These are phyloP conservation scores for Drosophila emarginata DNA, from an alignment of 2,888 invertebrate genomes.

Conservation along the genomic window DNA sequence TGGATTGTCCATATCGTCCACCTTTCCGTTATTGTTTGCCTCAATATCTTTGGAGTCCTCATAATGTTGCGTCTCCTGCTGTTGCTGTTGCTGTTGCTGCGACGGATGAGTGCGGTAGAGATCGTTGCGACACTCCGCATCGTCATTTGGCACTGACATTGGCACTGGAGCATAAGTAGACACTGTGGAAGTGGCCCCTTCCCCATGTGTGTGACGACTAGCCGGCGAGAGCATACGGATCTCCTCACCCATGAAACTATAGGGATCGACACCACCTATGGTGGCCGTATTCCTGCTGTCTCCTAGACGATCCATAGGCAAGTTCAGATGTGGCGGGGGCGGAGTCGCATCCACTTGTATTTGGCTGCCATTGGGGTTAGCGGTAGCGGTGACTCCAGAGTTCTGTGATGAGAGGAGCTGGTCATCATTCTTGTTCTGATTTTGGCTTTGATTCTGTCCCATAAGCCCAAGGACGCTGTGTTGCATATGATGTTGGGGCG, in stretches of 20 bases:
- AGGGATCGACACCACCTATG: constrained; percentile 85
- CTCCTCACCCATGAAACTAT: constrained; percentile 93
- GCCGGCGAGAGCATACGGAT: constrained; percentile 69
- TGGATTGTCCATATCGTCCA: not conserved
- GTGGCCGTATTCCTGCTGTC: constrained; percentile 19
- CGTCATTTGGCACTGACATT: constrained; percentile 16
- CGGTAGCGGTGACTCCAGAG: not conserved
- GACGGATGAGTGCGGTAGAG: constrained; percentile 17
- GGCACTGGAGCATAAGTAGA: constrained; percentile 32
- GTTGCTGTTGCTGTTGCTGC: constrained; percentile 36
- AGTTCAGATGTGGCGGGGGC: constrained; percentile 12
- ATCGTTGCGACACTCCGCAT: constrained; percentile 19
- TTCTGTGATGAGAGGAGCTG: constrained; percentile 13
- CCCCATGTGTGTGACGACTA: constrained; percentile 18
- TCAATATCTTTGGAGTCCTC: constrained; percentile 16
- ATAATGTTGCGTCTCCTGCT: constrained; percentile 31
- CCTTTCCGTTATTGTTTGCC: not conserved
- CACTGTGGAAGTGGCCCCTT: constrained; percentile 2
- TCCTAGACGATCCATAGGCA: constrained; percentile 10
- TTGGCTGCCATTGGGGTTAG: constrained; percentile 15
- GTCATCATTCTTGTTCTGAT: constrained; percentile 40
- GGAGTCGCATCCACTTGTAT: constrained; percentile 11
- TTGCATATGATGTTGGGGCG: constrained; percentile 77
- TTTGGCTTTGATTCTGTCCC: constrained; percentile 49
- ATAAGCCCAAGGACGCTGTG: constrained; percentile 45